phyloP scores from a whole-genome alignment of 2,888 invertebrate genomes.

The Hipparchia semele region DNA sequence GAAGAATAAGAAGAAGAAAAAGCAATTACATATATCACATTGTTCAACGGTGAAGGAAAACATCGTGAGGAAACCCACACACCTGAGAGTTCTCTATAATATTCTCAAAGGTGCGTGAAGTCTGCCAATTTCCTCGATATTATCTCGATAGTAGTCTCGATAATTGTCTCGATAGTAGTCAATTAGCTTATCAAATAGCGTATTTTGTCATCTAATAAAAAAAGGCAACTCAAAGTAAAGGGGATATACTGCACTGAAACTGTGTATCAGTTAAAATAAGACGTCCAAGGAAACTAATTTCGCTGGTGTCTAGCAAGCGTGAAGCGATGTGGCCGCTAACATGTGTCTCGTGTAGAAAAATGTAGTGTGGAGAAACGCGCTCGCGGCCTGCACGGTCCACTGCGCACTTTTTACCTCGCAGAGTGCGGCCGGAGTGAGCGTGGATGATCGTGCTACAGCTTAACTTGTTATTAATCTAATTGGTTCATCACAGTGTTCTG shows the following conservation, averaged over 20 bases:
- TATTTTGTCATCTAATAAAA: neutral
- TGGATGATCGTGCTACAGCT: constrained; percentile 4
- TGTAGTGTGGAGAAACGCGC: constrained; percentile 78
- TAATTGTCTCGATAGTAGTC: too few species aligned
- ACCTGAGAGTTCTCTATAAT: too few species aligned
- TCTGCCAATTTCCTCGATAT: too few species aligned
- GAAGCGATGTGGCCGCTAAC: constrained; percentile 63
- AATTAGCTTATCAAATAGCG: too few species aligned
- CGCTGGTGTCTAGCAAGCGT: constrained; percentile 56
- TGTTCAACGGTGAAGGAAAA: too few species aligned
- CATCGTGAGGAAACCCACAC: too few species aligned
- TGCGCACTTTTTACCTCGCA: constrained; percentile 60
- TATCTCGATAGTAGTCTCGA: too few species aligned
- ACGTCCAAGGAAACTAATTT: constrained; percentile 26
- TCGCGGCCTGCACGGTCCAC: constrained; percentile 66
- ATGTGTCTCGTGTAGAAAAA: constrained; percentile 76
- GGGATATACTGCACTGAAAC: neutral
- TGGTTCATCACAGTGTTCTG: too few species aligned
- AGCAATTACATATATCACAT: too few species aligned
- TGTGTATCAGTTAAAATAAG: constrained; percentile 8
- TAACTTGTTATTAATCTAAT: neutral
- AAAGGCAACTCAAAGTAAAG: neutral
- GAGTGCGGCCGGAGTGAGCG: constrained; percentile 40
- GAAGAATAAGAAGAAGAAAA: too few species aligned
- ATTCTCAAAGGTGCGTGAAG: too few species aligned